Evolutionary conservation across 1,140 invertebrate species (phyloP).

Genomic region (Cherax destructor): DNA sequence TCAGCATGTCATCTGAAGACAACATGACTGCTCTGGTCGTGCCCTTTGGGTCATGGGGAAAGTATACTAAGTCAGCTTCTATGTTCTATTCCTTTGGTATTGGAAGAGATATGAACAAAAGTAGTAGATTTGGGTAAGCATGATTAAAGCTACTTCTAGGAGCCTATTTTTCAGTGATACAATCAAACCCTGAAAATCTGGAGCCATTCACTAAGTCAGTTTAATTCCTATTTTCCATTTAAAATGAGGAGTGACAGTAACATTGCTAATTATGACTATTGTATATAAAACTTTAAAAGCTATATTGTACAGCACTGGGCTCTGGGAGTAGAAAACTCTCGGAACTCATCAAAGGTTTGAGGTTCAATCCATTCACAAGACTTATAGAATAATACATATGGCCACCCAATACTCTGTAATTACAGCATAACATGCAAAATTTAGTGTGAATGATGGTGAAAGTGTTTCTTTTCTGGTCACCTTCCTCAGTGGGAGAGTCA

Average conservation of each 20-base stretch:
- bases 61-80: conserved; percentile 74
- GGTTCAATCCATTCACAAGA: too few relatives aligned
- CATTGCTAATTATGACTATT: neutral
- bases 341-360: too few relatives aligned
- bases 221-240: neutral
- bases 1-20: conserved; percentile 76
- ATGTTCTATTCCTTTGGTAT: conserved; percentile 73
- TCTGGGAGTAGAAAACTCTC: too few relatives aligned
- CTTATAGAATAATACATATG: too few relatives aligned
- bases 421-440: too few relatives aligned
- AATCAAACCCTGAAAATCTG: neutral
- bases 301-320: too few relatives aligned
- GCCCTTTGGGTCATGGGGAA: conserved; percentile 80
- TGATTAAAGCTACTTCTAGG: neutral
- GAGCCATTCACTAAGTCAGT: neutral
- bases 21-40: conserved; percentile 78
- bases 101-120: conserved; percentile 68
- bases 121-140: conserved; percentile 64
- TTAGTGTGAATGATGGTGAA: too few relatives aligned
- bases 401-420: too few relatives aligned
- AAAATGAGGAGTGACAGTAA: neutral
- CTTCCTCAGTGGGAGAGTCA: too few relatives aligned
- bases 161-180: neutral
- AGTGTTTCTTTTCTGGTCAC: too few relatives aligned
- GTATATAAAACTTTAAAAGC: neutral